Percentiles rank a stretch among this genome's conserved stretches.
These are phyloP conservation scores for Tauraco erythrolophus DNA, from an alignment of 2,113 vertebrate species.

Conservation along the genomic window DNA sequence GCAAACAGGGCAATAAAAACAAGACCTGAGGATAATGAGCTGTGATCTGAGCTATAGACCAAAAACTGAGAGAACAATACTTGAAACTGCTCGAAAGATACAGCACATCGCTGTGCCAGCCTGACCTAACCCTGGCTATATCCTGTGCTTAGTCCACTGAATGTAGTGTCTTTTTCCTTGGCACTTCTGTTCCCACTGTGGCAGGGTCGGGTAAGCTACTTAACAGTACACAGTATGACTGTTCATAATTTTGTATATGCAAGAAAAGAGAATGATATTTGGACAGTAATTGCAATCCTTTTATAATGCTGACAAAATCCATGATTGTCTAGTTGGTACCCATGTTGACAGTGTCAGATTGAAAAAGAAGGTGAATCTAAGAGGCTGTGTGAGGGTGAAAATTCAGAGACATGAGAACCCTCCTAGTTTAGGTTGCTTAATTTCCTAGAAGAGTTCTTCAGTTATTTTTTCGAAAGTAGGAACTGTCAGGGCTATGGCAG, in stretches of 20 bases:
- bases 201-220: not conserved
- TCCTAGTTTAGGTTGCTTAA: conserved; percentile 2
- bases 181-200: not conserved
- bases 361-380: conserved; percentile 44
- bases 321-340: not conserved
- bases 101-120: too few relatives aligned
- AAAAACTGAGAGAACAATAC: not conserved
- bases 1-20: not conserved
- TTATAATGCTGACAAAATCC: conserved; percentile 23
- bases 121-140: not conserved
- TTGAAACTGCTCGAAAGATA: not conserved
- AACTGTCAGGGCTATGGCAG: conserved; percentile 9
- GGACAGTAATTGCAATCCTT: not conserved
- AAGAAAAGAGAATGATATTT: not conserved
- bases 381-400: not conserved
- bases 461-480: conserved; percentile 62
- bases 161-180: not conserved
- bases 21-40: not conserved
- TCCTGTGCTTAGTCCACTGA: not conserved
- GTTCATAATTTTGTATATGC: not conserved
- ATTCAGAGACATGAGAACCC: conserved; percentile 1
- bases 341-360: not conserved
- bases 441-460: conserved; percentile 52
- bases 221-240: not conserved
- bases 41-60: not conserved